phyloP scores from a whole-genome alignment of 2,113 vertebrate genomes.

The Hipposideros armiger region DNA sequence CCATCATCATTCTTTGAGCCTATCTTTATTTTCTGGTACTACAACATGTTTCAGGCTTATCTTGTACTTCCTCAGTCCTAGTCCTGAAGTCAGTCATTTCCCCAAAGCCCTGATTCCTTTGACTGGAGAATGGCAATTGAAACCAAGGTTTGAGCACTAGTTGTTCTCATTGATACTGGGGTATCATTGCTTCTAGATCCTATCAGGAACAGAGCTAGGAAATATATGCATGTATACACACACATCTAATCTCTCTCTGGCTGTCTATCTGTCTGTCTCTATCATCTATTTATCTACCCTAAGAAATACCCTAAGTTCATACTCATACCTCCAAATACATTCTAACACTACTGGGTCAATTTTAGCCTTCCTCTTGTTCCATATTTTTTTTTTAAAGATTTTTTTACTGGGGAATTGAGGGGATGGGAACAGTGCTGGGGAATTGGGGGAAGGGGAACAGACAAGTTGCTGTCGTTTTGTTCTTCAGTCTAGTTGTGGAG shows the following conservation, averaged over 20 bases:
- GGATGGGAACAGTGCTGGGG: no score
- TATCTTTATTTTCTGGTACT: conserved; percentile 22
- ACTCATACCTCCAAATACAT: not conserved
- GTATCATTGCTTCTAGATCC: not conserved
- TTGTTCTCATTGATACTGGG: not conserved
- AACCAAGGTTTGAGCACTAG: not conserved
- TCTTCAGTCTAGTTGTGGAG: no score
- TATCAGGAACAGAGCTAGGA: not conserved
- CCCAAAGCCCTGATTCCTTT: not conserved
- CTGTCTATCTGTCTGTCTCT: not conserved
- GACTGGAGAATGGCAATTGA: not conserved
- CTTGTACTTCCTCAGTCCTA: not conserved
- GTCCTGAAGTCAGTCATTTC: not conserved
- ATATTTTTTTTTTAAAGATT: not conserved
- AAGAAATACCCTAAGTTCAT: not conserved
- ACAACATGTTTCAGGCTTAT: not conserved
- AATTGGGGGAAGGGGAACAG: no score
- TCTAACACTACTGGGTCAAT: no score
- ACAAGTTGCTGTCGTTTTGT: no score
- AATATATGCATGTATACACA: not conserved
- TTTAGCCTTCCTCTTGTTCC: not conserved
- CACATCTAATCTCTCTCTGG: not conserved
- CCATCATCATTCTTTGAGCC: not conserved
- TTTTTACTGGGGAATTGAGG: no score
- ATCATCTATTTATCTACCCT: no score